Percentiles rank a stretch among this genome's conserved stretches.
Evolutionary conservation across 2,888 invertebrate genomes (phyloP).

Genomic region (Brachypalpus laphriformis): DNA sequence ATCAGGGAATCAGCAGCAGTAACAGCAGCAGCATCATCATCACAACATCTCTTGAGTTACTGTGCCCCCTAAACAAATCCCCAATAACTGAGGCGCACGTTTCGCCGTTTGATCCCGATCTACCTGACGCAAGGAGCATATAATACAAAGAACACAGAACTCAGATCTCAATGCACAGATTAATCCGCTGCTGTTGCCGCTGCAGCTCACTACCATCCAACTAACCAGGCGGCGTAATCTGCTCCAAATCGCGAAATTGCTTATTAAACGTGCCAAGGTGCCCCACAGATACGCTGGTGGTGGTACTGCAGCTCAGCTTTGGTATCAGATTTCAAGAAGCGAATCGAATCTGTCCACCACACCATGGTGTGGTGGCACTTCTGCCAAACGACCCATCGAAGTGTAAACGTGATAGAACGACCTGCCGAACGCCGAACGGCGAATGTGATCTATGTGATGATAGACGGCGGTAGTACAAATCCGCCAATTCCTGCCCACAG

Average conservation of each 20-base stretch:
- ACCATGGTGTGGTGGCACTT: slow-evolving; percentile 47
- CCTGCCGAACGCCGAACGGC: slow-evolving; percentile 60
- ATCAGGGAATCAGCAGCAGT: slow-evolving; percentile 14
- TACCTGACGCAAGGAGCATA: slow-evolving; percentile 43
- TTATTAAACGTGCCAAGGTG: slow-evolving; percentile 72
- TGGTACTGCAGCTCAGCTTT: neutral
- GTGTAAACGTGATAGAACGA: slow-evolving; percentile 73
- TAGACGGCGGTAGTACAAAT: slow-evolving; percentile 43
- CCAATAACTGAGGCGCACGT: slow-evolving; percentile 65
- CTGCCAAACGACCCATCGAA: slow-evolving; percentile 61
- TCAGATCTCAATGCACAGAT: slow-evolving; percentile 48
- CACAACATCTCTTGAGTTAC: slow-evolving; percentile 36
- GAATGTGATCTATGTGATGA: slow-evolving; percentile 67
- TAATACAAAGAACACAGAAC: slow-evolving; percentile 30
- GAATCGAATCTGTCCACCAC: slow-evolving; percentile 67
- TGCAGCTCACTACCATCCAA: neutral
- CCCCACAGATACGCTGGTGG: slow-evolving; percentile 46
- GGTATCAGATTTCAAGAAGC: slow-evolving; percentile 74
- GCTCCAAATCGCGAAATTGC: slow-evolving; percentile 73
- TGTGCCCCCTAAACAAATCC: slow-evolving; percentile 66
- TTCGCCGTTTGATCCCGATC: slow-evolving; percentile 69
- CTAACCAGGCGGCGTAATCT: slow-evolving; percentile 69
- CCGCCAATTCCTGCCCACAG: slow-evolving; percentile 36
- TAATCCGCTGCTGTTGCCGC: slow-evolving; percentile 34
- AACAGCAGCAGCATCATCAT: neutral